A percentile compares a stretch with the other conserved stretches of the same genome.
phyloP scores from a whole-genome alignment of 2,113 vertebrate genomes.

The Nothoprocta perdicaria region DNA sequence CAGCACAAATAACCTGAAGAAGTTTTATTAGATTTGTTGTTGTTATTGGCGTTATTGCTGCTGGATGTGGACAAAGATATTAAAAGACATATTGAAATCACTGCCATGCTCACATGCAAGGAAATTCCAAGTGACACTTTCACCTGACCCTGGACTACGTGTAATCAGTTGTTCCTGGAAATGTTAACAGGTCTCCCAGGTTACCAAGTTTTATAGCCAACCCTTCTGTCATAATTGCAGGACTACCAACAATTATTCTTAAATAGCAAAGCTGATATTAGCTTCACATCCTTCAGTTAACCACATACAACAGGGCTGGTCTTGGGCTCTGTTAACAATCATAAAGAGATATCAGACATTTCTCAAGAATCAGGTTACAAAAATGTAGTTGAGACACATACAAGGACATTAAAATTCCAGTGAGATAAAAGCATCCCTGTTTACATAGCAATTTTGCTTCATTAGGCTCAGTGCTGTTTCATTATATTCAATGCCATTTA shows the following conservation, averaged over 20 bases:
- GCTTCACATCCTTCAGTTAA: not conserved
- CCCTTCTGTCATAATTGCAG: not conserved
- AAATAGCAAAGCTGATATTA: not conserved
- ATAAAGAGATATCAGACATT: slow-evolving; percentile 50
- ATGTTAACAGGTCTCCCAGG: not conserved
- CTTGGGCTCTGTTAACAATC: slow-evolving; percentile 57
- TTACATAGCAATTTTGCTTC: slow-evolving; percentile 75
- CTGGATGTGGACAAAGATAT: not conserved
- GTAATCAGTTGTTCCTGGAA: not conserved
- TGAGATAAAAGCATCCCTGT: slow-evolving; percentile 77
- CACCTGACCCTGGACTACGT: not conserved
- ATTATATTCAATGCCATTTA: slow-evolving; percentile 81
- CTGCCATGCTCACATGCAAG: not conserved
- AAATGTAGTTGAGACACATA: slow-evolving; percentile 68
- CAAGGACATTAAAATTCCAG: slow-evolving; percentile 82
- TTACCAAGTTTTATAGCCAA: not conserved
- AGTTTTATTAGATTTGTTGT: not conserved
- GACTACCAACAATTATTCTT: not conserved
- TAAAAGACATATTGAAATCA: not conserved
- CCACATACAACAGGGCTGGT: not conserved
- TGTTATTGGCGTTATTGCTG: not conserved
- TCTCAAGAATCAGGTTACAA: slow-evolving; percentile 70
- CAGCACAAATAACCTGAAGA: not conserved
- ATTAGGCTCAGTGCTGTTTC: slow-evolving; percentile 77
- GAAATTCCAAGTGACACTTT: not conserved